Evolutionary conservation across 2,113 vertebrate species (phyloP), one percentile per base, ranked within the genome.

Genomic region (Pelecanus crispus): DNA sequence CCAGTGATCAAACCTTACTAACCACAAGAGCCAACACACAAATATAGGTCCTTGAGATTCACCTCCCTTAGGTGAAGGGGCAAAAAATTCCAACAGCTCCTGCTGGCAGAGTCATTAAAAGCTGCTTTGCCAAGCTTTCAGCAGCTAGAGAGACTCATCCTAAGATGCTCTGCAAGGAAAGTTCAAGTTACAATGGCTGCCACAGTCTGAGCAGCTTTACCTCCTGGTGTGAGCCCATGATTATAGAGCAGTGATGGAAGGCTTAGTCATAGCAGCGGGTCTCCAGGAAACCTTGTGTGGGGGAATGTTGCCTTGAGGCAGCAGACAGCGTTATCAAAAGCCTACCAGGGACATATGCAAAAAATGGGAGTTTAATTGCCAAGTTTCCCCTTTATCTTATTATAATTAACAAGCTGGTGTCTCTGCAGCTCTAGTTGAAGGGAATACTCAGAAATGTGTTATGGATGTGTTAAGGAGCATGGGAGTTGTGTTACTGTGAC

Each of bases 381-480:
- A 91, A 26, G 90, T 94, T 96, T 92, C 31, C 59, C 52, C 86
- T 95, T 97, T 96, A 92, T 95, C 91, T 94, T 91, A 24, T 14
- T 36, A 68, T 91, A 92, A 96, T 95, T 96, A 97, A 84, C 80
- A 91, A 88, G 47, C 90, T 81, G 77, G 56, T 89, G 74, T 58
- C 65, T 95, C 66, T 88, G 78, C 17, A n/a, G 84, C 78, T 91
- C 67, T 85, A 28, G 50, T 82, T 90, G 70, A 80, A 88, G 78
- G 84, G 63, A 80, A 42, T 21, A 42, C 47, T 95, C 58, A 58
- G 40, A 90, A 95, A 82, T 13, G 32, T 50, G 50, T 72, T 80
- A 61, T 34, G 58, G 78, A 53, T 83, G 50, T 38, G 55, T 70
- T 86, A 62, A 58, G 67, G 53, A 94, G 26, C 50, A 71, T 38